phyloP scores from a whole-genome alignment of 1,140 invertebrate species.

The Hypsibius dujardini region DNA sequence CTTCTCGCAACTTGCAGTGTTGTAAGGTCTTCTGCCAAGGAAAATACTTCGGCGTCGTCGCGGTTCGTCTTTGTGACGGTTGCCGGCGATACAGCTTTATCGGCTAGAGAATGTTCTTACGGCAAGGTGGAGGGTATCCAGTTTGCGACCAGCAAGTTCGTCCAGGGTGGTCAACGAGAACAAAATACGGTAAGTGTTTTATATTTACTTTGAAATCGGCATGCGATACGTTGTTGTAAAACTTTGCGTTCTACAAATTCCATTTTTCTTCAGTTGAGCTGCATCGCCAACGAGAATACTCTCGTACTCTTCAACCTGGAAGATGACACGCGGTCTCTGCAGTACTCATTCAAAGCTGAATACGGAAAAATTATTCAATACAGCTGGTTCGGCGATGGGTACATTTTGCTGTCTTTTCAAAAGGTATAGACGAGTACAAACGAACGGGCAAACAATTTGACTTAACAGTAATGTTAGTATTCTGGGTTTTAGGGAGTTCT shows the following conservation, averaged over 20 bases:
- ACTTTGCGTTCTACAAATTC: background rate
- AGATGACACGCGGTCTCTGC: slow-evolving; percentile 26
- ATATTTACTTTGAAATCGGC: no score
- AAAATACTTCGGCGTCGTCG: background rate
- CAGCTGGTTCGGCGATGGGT: slow-evolving; percentile 91
- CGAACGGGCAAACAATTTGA: no score
- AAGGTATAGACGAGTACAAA: no score
- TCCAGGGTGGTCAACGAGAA: background rate
- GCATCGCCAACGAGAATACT: slow-evolving; percentile 69
- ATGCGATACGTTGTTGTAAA: background rate
- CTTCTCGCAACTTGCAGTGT: slow-evolving; percentile 4
- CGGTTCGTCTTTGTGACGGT: background rate
- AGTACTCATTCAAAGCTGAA: slow-evolving; percentile 23
- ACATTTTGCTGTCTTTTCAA: slow-evolving; percentile 80
- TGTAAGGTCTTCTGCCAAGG: background rate
- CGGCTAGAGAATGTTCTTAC: background rate
- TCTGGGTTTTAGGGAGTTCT: slow-evolving; percentile 15
- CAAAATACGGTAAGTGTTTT: background rate
- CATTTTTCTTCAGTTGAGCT: slow-evolving; percentile 50
- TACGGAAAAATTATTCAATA: slow-evolving; percentile 82
- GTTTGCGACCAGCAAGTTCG: slow-evolving; percentile 9
- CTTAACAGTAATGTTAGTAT: background rate
- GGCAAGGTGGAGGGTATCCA: background rate
- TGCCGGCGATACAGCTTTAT: background rate
- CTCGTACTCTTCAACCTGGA: slow-evolving; percentile 77